A percentile compares a stretch with the other conserved stretches of the same genome.
These are phyloP conservation scores for Pituophis catenifer DNA, from an alignment of 2,113 vertebrate genomes.

Conservation along the genomic window DNA sequence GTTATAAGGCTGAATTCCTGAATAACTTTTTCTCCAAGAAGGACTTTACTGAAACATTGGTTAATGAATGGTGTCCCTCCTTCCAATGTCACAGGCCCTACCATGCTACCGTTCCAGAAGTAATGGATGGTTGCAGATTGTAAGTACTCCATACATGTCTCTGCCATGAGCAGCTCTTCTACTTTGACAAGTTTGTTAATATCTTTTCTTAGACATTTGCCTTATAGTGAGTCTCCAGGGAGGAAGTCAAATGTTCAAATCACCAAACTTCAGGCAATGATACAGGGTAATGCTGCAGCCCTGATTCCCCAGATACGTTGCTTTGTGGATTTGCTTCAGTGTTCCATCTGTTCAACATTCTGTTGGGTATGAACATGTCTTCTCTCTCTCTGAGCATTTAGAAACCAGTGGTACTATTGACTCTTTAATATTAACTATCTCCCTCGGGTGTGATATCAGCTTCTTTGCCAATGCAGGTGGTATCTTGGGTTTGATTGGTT, in stretches of 20 bases:
- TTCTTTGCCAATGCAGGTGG: background rate
- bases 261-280: background rate
- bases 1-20: background rate
- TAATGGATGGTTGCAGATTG: background rate
- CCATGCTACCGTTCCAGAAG: background rate
- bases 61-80: background rate
- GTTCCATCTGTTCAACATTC: background rate
- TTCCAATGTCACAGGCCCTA: background rate
- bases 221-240: background rate
- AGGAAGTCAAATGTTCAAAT: background rate
- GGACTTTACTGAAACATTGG: background rate
- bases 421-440: background rate
- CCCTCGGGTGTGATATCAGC: background rate
- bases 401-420: background rate
- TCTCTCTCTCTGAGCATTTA: background rate
- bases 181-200: background rate
- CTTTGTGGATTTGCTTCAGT: background rate
- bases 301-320: background rate
- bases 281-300: background rate
- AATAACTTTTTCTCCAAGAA: background rate
- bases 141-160: background rate
- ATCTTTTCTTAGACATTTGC: background rate
- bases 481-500: background rate
- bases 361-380: background rate
- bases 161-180: background rate